Percentiles rank a stretch among this genome's conserved stretches.
Conservation (phyloP, 2,113 vertebrate species). For the Amblyopsis rosae region DNA sequence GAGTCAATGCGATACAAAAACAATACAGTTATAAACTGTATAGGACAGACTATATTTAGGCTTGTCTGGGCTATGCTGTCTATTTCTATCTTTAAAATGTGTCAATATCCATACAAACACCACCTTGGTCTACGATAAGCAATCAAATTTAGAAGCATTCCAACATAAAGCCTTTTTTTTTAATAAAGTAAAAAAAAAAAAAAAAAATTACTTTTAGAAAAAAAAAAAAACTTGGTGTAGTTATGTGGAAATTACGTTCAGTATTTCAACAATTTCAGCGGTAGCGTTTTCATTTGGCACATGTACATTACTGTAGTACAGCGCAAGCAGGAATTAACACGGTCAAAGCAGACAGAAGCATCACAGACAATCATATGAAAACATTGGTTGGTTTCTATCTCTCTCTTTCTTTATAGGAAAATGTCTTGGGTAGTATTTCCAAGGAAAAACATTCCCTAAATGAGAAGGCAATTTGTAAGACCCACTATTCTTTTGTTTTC, state of each 20-base stretch:
- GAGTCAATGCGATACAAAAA: constrained; percentile 16
- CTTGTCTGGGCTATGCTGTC: constrained; percentile 2
- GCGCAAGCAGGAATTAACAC: constrained; percentile 46
- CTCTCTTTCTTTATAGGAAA: constrained; percentile 21
- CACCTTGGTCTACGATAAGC: constrained; percentile 19
- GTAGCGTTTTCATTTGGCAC: constrained; percentile 66
- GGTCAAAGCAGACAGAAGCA: constrained; percentile 46
- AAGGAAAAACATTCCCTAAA: no score
- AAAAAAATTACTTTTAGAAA: constrained; percentile 21
- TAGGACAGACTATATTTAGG: background rate
- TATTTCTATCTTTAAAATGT: constrained; percentile 1
- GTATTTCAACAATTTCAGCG: constrained; percentile 41
- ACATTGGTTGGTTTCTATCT: background rate
- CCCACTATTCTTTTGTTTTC: constrained; percentile 21
- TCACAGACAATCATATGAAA: constrained; percentile 37
- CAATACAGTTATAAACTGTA: constrained; percentile 3
- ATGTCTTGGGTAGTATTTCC: constrained; percentile 21
- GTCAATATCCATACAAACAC: background rate
- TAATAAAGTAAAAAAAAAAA: no score
- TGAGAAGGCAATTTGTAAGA: constrained; percentile 29
- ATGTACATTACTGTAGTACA: constrained; percentile 42
- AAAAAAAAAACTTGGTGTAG: constrained; percentile 31
- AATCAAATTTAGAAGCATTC: constrained; percentile 38
- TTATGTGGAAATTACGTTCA: constrained; percentile 27
- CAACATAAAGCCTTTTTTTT: constrained; percentile 9